Base-by-base conservation (phyloP, 2,113 vertebrate genomes). In the Coracopsis vasa region DNA sequence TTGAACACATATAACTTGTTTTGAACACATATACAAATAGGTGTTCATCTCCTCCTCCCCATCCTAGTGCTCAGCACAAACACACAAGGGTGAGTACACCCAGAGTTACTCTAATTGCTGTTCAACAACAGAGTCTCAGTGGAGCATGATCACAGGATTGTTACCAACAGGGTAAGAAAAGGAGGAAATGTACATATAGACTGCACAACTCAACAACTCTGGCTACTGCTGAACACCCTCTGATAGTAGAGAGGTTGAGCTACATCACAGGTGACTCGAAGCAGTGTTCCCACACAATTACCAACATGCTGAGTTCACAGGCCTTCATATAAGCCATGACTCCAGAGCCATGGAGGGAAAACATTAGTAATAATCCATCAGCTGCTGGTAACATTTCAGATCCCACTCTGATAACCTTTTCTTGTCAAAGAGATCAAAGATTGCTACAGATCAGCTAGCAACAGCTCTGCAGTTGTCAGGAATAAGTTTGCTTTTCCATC, bases 341-440 rank as follows among this genome's bases (percentile, higher is more conserved):
- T 72, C 62, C 39, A 67, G 71, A 85, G 61, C n/a, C 41, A 66
- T 1, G 5, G 31, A 24, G 35, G 5, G 19, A 56, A 73, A 62
- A 60, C 24, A 48, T 24, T 6, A 35, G 33, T 35, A 58, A 24
- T 35, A 51, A 87, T 58, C 71, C 58, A 51, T 65, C 33, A 88
- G 56, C 31, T 74, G 70, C 41, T 75, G 64, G 16, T 41, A 58
- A 65, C 54, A 70, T 21, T 92, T 93, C 70, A 93, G 51, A 78
- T 67, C 44, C 27, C 61, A 85, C 31, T 70, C 70, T 47, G 71
- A 86, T 75, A 90, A 85, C 29, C 79, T 82, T 72, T 60, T 48
- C 85, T 42, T 90, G 86, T 75, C 82, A 88, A 69, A 80, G 66
- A 47, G 71, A 94, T 82, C 83, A 95, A 80, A 93, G 61, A 54